Evolutionary conservation across 1,140 invertebrate species (phyloP).

Genomic region (Diorhabda elongata): DNA sequence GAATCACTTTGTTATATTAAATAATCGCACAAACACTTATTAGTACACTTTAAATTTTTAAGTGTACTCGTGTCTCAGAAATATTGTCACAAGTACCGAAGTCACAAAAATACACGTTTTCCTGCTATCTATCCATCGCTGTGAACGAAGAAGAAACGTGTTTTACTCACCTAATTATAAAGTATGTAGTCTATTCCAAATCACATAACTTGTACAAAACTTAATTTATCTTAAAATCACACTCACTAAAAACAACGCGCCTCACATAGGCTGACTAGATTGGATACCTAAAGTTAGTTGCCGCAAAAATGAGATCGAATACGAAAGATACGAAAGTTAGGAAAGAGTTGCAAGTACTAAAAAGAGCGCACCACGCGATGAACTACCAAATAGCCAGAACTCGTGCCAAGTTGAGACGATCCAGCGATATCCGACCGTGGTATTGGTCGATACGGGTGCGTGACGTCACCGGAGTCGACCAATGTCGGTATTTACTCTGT

Average conservation of each 20-base stretch:
- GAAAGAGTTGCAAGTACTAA: conserved; percentile 24
- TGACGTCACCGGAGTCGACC: conserved; percentile 41
- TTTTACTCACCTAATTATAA: no score
- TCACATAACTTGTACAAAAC: conserved; percentile 12
- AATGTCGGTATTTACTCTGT: conserved; percentile 41
- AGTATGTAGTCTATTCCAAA: not conserved
- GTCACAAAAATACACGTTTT: not conserved
- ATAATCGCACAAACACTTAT: no score
- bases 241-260: conserved; percentile 7
- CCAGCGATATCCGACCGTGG: conserved; percentile 36
- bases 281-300: conserved; percentile 13
- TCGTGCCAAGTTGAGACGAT: conserved; percentile 44
- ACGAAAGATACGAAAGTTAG: conserved; percentile 19
- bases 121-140: not conserved
- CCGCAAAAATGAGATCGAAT: conserved; percentile 21
- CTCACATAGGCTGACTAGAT: conserved; percentile 21
- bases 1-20: no score
- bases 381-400: conserved; percentile 33
- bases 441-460: conserved; percentile 41
- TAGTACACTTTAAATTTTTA: not conserved
- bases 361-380: conserved; percentile 40
- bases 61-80: conserved; percentile 17
- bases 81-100: conserved; percentile 19
- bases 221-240: not conserved
- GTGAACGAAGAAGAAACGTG: no score